Conservation (phyloP, 2,888 invertebrate genomes). For the Amphipyra berbera region DNA sequence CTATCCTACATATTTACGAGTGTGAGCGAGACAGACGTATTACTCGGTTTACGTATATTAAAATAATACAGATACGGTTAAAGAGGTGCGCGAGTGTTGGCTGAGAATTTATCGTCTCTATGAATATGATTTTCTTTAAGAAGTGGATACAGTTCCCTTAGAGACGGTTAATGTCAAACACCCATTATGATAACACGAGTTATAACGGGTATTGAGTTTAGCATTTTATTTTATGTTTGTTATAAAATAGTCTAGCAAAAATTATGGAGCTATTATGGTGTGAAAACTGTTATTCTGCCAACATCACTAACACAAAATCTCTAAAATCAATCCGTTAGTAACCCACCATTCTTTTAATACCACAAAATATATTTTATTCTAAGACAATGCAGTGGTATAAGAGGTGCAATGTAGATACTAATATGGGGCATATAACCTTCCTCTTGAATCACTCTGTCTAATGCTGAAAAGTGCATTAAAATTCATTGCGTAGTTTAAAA, state of each 20-base stretch:
- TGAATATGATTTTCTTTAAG: slow-evolving; percentile 89
- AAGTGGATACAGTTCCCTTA: slow-evolving; percentile 81
- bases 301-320: no score
- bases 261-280: background rate
- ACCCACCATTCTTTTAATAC: no score
- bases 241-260: slow-evolving; percentile 2
- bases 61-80: slow-evolving; percentile 88
- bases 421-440: no score
- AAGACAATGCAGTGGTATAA: no score
- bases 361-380: no score
- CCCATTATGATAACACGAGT: slow-evolving; percentile 63
- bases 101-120: slow-evolving; percentile 86
- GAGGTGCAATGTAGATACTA: no score
- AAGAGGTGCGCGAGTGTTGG: slow-evolving; percentile 83
- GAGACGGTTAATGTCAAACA: slow-evolving; percentile 78
- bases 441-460: no score
- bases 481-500: no score
- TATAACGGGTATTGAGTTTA: slow-evolving; percentile 49
- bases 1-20: slow-evolving; percentile 55
- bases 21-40: slow-evolving; percentile 65
- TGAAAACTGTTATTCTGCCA: background rate
- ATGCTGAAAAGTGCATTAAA: no score
- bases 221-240: slow-evolving; percentile 13
- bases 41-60: slow-evolving; percentile 87
- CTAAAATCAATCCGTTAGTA: no score